Base-by-base conservation (phyloP, 2,888 invertebrate species). In the Gastrophysa polygoni region DNA sequence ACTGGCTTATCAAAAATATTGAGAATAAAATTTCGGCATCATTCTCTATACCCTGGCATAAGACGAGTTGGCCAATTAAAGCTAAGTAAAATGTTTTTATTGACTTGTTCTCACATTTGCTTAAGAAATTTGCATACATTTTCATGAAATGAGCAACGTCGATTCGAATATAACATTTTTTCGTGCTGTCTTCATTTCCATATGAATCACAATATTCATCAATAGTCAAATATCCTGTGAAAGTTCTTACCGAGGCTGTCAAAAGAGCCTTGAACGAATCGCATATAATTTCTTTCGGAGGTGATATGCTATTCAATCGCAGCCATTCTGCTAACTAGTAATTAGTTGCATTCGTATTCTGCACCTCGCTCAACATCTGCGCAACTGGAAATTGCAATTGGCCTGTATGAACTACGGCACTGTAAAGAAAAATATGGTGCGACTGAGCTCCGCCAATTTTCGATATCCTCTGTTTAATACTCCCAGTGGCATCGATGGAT, bases 81-180 rank as follows among this genome's bases (percentile, higher is more conserved):
- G 46, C 24, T 16, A 55, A 43, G 24, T 16, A 55, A 24, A 55
- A 46, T 24, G 20, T 18, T 46, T 43, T 55, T 16, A 55, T 17
- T 14, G 29, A 3, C 46, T 55, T 46, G 18, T n/a, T 16, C 11
- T 6, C n/a, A 14, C 38, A 14, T 10, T 20, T 28, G n/a, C 17
- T 46, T 10, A 21, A 46, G 17, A 46, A 55, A 14, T 46, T 55
- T 55, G 43, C 43, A 44, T 55, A 55, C n/a, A 55, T 55, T 55
- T 55, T 55, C 5, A 55, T 55, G 14, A 55, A 55, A 44, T 55
- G 55, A 16, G 44, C 55, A 8, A 55, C 55, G 14, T 55, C 55
- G 11, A 55, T 46, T 21, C 46, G 43, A 24, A 55, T 46, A n/a
- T 20, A 55, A 55, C 55, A 28, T 55, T 16, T 14, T 24, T 48